phyloP scores from a whole-genome alignment of 2,797 vertebrate species.

The Parambassis ranga region DNA sequence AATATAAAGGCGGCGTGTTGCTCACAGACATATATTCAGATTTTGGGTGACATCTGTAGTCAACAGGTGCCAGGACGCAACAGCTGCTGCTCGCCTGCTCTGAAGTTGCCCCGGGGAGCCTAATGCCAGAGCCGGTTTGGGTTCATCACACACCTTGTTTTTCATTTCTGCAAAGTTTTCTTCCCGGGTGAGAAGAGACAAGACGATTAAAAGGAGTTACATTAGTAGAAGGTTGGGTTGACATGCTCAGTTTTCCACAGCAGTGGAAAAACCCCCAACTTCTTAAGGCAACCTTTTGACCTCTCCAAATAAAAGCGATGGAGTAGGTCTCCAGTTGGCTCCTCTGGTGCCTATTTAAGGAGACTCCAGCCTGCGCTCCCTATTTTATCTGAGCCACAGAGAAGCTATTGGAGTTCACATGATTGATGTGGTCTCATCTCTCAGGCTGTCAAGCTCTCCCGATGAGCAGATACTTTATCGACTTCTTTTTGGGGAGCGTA shows the following conservation, averaged over 20 bases:
- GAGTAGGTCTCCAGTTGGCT: slow-evolving; percentile 32
- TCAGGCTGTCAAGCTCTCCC: slow-evolving; percentile 65
- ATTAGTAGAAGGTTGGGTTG: not conserved
- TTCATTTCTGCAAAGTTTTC: slow-evolving; percentile 32
- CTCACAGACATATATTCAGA: slow-evolving; percentile 30
- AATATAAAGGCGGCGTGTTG: not conserved
- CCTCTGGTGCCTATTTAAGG: slow-evolving; percentile 50
- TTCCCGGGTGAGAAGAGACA: not conserved
- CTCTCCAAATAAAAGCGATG: slow-evolving; percentile 32
- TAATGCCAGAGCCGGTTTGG: slow-evolving; percentile 35
- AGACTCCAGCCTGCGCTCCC: slow-evolving; percentile 28
- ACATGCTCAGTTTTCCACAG: not conserved
- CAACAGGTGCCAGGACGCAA: slow-evolving; percentile 46
- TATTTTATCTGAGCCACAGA: slow-evolving; percentile 48
- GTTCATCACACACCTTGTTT: slow-evolving; percentile 25
- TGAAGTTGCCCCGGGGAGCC: slow-evolving; percentile 40
- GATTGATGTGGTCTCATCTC: slow-evolving; percentile 71
- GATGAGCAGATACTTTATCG: slow-evolving; percentile 74
- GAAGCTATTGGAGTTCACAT: slow-evolving; percentile 51
- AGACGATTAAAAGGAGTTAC: not conserved
- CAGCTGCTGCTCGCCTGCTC: slow-evolving; percentile 46
- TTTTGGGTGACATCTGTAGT: slow-evolving; percentile 30
- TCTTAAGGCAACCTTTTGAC: slow-evolving; percentile 35
- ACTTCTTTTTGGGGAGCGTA: slow-evolving; percentile 50
- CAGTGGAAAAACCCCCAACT: not conserved